Percentiles rank a stretch among this genome's conserved stretches.
Conservation (phyloP, 1,140 invertebrate genomes). For the Macrobrachium rosenbergii region DNA sequence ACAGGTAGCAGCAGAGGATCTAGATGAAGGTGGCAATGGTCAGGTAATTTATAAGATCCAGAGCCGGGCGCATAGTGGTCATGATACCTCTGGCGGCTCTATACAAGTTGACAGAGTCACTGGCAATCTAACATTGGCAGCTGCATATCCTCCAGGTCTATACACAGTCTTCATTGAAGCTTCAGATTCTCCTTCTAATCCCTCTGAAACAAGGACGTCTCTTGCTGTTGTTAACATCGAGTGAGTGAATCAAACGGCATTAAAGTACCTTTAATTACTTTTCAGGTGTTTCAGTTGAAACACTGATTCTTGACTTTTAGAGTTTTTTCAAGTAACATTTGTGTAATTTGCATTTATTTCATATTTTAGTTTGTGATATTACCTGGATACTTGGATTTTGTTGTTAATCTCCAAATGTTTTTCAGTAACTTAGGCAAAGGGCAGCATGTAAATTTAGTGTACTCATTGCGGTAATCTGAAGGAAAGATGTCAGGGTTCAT, state of each 20-base stretch:
- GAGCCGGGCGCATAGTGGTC: conserved; percentile 25
- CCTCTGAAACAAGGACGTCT: conserved; percentile 83
- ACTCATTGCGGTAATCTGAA: too few species aligned
- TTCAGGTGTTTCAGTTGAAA: too few species aligned
- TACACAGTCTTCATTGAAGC: conserved; percentile 87
- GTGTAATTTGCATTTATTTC: too few species aligned
- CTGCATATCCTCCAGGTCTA: conserved; percentile 73
- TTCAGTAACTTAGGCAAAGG: too few species aligned
- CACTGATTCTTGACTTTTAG: neutral
- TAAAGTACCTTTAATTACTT: too few species aligned
- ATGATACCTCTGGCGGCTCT: neutral
- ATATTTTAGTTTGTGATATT: neutral
- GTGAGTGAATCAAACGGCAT: conserved; percentile 23
- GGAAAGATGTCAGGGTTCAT: too few species aligned
- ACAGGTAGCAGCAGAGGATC: conserved; percentile 89
- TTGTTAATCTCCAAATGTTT: neutral
- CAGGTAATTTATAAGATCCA: conserved; percentile 83
- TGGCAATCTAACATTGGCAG: conserved; percentile 40
- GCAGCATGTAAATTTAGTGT: too few species aligned
- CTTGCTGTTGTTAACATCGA: conserved; percentile 79
- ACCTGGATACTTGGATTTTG: neutral
- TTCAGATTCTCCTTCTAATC: conserved; percentile 80
- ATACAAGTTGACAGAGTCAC: conserved; percentile 28
- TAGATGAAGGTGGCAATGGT: conserved; percentile 89
- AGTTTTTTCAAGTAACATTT: conserved; percentile 51